Evolutionary conservation across 2,888 invertebrate species (phyloP).

Genomic region (Mimumesa dahlbomi): DNA sequence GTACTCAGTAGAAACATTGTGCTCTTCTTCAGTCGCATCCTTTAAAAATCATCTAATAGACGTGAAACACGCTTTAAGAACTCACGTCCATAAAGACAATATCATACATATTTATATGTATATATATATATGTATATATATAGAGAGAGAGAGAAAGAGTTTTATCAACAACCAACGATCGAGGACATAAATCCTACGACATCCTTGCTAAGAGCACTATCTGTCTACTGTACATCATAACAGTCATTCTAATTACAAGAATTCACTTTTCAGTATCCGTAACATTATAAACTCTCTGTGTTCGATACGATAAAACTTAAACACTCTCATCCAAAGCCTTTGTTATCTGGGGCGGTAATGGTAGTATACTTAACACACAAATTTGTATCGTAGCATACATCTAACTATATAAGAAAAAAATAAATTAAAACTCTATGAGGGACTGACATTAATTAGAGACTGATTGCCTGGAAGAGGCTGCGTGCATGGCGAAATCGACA

Average conservation of each 20-base stretch:
- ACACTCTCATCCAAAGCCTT: constrained; percentile 71
- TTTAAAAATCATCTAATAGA: constrained; percentile 40
- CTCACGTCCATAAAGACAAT: constrained; percentile 42
- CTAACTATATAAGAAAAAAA: constrained; percentile 66
- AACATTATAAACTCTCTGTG: constrained; percentile 69
- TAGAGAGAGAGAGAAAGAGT: constrained; percentile 22
- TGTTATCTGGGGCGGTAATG: constrained; percentile 65
- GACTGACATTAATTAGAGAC: constrained; percentile 76
- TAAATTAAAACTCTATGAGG: constrained; percentile 76
- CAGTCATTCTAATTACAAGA: constrained; percentile 60
- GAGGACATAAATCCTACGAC: constrained; percentile 27
- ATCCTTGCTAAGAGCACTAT: constrained; percentile 52
- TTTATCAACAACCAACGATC: constrained; percentile 54
- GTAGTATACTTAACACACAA: constrained; percentile 53
- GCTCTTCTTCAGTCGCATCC: constrained; percentile 42
- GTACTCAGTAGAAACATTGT: constrained; percentile 58
- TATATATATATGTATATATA: constrained; percentile 31
- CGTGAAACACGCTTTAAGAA: constrained; percentile 27
- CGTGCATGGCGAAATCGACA: constrained; percentile 76
- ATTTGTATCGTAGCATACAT: constrained; percentile 46
- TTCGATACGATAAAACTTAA: constrained; percentile 64
- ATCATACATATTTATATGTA: constrained; percentile 46
- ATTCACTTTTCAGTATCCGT: constrained; percentile 65
- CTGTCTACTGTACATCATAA: constrained; percentile 47
- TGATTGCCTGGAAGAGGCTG: constrained; percentile 75